Base-by-base conservation (phyloP, 2,797 vertebrate genomes). In the Crocodylus rhombifer region DNA sequence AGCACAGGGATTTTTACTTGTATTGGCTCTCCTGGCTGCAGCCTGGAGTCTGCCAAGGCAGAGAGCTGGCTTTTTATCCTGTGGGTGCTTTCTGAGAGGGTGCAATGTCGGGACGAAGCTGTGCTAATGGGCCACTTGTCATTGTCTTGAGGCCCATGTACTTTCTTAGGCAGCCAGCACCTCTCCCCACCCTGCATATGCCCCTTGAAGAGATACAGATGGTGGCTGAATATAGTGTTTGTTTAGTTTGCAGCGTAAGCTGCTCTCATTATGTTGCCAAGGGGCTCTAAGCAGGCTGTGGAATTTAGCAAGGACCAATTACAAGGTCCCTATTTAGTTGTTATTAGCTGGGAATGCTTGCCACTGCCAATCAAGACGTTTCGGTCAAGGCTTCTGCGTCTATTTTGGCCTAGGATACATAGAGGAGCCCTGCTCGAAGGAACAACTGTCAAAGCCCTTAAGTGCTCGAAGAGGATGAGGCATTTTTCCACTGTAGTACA, bases 321-420 rank as follows among this genome's bases (percentile, higher is more conserved):
- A 20, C 14, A 51, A 84, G 84, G 55, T 84, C 33, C 36, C 64
- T 82, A 61, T 65, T 76, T 83, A 30, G 79, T 36, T 77, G 85
- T 91, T 65, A 90, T 93, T 94, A 87, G 67, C 28, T 4, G 86
- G 92, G 95, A 93, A 91, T 87, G 93, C 65, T 69, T 36, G 57
- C 55, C 61, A 0, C 57, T 73, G 65, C 78, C 51, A 10, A 23
- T 87, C 5, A 33, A 67, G 85, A 64, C 1, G 0, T 57, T 94
- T 80, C 42, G 82, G 58, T 56, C 55, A 55, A 20, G 36, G 56
- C 90, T 90, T 93, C 93, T 36, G 55, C 21, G 7, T 12, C 84
- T 94, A 71, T 71, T 86, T 78, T 60, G 89, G 62, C 36, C 7
- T 67, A 36, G 64, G n/a, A 36, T 13, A 23, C 23, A 4, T 73